These are phyloP conservation scores for Coptodon bakossiorum DNA, from an alignment of 2,113 vertebrate species.

Conservation along the genomic window DNA sequence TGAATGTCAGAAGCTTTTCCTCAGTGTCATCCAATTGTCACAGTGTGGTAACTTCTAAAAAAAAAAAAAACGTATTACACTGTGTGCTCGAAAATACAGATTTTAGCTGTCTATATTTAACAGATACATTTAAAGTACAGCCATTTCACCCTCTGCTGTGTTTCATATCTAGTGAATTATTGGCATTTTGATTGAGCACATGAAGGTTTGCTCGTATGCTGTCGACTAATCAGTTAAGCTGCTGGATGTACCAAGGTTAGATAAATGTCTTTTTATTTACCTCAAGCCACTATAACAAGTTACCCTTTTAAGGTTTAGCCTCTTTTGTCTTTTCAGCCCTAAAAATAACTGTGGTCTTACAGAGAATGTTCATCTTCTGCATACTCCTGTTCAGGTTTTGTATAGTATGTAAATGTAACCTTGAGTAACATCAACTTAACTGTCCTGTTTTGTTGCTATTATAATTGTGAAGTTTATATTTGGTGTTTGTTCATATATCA, in stretches of 20 bases:
- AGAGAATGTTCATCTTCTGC: not conserved
- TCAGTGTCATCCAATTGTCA: not conserved
- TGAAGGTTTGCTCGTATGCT: not conserved
- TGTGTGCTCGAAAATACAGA: not conserved
- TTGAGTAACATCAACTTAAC: not conserved
- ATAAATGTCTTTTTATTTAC: not conserved
- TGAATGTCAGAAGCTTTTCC: not conserved
- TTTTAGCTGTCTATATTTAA: not conserved
- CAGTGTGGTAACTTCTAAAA: not conserved
- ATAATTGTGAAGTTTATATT: not conserved
- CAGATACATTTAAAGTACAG: not conserved
- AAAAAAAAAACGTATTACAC: not conserved
- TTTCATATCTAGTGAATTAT: not conserved
- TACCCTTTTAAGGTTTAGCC: not conserved
- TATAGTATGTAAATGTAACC: not conserved
- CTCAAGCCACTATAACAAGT: not conserved
- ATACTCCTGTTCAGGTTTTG: not conserved
- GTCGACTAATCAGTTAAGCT: not conserved
- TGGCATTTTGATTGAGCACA: not conserved
- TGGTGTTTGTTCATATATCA: not conserved
- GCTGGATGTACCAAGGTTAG: not conserved
- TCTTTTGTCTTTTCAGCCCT: rapidly evolving
- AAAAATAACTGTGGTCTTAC: not conserved
- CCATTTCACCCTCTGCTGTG: not conserved
- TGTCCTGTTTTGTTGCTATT: not conserved